Base-by-base conservation (phyloP, 2,888 invertebrate genomes). In the Lapara coniferarum region DNA sequence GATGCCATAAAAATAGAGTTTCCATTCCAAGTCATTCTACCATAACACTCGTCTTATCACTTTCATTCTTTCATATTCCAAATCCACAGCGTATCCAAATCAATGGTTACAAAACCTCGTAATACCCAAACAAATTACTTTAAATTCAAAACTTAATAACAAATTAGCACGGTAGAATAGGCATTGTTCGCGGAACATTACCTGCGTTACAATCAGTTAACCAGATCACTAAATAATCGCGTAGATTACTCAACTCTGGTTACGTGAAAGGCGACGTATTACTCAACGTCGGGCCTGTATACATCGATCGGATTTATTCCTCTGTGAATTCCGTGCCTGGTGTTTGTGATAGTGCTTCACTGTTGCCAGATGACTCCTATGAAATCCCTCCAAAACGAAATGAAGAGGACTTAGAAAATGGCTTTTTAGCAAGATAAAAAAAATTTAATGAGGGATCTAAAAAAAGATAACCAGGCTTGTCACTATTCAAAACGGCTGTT, bases 231-330 rank as follows among this genome's bases (percentile, higher is more conserved):
- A 49, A 63, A 49, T 63, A 63, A 63, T 63, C 46, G 63, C 12
- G 14, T 19, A 46, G 49, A 63, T 63, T 73, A 72, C 72, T 72
- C 73, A 72, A 76, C 73, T 12, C 44, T 19, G 49, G 78, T 75
- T 77, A 72, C 72, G 67, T 68, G 68, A 59, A 63, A 72, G 37
- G 37, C 67, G 58, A 19, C 71, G 71, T 76, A 73, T 78, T 79
- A 72, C 71, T 13, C 70, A 74, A 63, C 46, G 12, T 37, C 37
- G 25, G 3, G 37, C 16, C 19, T 6, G 46, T 46, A 44, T 59
- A 16, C 16, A 46, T 63, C 19, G 19, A 63, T 63, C 19, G 16
- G 10, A 55, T 55, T 37, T 37, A 37, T 37, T 37, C 37, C 37
- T 37, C 37, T 19, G 55, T 19, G 55, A 55, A 55, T 55, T 37